These are phyloP conservation scores for Thera obeliscata DNA, from an alignment of 2,888 invertebrate species.

Conservation along the genomic window DNA sequence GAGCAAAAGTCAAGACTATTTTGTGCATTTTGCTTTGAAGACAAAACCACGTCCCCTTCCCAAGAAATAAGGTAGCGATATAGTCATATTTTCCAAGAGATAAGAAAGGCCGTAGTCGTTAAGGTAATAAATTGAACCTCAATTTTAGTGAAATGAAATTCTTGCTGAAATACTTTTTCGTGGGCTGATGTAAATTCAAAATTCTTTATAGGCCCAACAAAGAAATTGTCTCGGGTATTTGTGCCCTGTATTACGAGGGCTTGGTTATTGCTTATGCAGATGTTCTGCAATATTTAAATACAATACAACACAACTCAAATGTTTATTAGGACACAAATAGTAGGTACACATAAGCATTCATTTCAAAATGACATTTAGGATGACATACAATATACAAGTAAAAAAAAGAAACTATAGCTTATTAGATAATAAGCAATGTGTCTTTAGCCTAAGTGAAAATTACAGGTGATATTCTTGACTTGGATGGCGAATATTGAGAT, in stretches of 20 bases:
- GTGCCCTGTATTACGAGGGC: not conserved
- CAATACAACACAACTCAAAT: too few relatives aligned
- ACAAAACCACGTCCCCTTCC: not conserved
- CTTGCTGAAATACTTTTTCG: conserved; percentile 19
- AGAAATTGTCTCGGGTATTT: conserved; percentile 9
- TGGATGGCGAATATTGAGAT: too few relatives aligned
- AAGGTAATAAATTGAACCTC: conserved; percentile 26
- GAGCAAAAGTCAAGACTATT: not conserved
- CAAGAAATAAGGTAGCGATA: conserved; percentile 4
- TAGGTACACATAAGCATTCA: too few relatives aligned
- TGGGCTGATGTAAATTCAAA: conserved; percentile 12
- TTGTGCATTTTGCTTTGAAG: not conserved
- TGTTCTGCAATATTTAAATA: not conserved
- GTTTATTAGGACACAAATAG: too few relatives aligned
- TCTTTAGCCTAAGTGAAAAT: too few relatives aligned
- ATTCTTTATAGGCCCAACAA: conserved; percentile 15
- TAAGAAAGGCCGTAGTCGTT: conserved; percentile 19
- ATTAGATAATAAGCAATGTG: too few relatives aligned
- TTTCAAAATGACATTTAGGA: too few relatives aligned
- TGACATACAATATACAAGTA: too few relatives aligned
- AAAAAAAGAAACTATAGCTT: too few relatives aligned
- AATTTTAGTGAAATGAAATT: conserved; percentile 26
- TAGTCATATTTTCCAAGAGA: conserved; percentile 14
- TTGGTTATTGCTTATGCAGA: not conserved
- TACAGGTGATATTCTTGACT: too few relatives aligned